phyloP scores from a whole-genome alignment of 2,113 vertebrate species.

The Hippocampus guttulatus region DNA sequence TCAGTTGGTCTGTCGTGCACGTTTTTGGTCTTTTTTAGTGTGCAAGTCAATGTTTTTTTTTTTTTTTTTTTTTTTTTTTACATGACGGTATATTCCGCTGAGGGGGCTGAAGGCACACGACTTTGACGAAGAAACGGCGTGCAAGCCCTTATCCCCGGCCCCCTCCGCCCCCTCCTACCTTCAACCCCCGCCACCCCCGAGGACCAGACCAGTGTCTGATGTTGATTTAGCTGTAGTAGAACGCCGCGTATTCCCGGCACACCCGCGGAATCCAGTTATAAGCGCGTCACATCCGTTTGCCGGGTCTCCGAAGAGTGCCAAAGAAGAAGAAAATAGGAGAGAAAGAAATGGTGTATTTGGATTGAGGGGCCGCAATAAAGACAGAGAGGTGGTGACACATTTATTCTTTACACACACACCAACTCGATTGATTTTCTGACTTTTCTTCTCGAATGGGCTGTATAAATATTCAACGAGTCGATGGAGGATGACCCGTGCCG shows the following conservation, averaged over 20 bases:
- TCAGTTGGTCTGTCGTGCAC: conserved; percentile 39
- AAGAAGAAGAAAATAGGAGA: conserved; percentile 17
- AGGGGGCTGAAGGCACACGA: conserved; percentile 43
- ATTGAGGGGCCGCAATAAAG: conserved; percentile 19
- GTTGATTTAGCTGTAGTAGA: conserved; percentile 71
- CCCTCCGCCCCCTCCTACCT: neutral
- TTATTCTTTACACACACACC: conserved; percentile 1
- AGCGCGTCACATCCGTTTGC: conserved; percentile 68
- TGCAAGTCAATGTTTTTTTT: neutral
- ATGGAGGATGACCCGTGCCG: neutral
- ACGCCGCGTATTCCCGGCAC: conserved; percentile 59
- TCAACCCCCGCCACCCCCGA: conserved; percentile 25
- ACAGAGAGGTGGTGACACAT: conserved; percentile 25
- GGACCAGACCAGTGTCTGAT: conserved; percentile 60
- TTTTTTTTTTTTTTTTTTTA: conserved; percentile 20
- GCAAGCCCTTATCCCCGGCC: neutral
- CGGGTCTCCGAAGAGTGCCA: conserved; percentile 44
- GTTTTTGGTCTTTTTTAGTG: neutral
- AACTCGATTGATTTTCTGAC: conserved; percentile 1
- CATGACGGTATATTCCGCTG: conserved; percentile 57
- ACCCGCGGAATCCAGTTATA: conserved; percentile 63
- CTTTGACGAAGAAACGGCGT: neutral
- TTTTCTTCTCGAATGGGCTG: conserved; percentile 1
- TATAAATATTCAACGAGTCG: neutral
- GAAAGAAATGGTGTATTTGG: conserved; percentile 26